These are phyloP conservation scores for Phengaris arion DNA, from an alignment of 2,888 invertebrate genomes.

Conservation along the genomic window DNA sequence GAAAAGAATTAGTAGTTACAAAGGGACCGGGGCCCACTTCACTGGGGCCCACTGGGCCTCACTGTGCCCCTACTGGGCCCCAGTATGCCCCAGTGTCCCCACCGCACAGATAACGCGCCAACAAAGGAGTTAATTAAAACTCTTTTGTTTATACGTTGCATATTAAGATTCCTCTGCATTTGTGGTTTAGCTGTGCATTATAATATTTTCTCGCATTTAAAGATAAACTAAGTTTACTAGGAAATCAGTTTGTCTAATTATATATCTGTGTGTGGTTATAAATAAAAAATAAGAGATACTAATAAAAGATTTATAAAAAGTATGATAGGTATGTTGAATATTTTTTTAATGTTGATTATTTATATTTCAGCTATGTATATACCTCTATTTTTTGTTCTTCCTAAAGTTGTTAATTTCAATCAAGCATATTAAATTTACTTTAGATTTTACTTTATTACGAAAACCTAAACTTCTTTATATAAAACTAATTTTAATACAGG, in stretches of 20 bases:
- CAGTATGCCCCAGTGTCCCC: neutral
- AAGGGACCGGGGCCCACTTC: neutral
- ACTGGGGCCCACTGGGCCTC: neutral
- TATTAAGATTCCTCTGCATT: slow-evolving; percentile 19
- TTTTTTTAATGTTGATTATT: no score
- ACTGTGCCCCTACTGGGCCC: neutral
- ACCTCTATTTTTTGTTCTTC: no score
- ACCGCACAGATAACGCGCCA: slow-evolving; percentile 17
- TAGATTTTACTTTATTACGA: no score
- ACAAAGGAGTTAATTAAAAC: slow-evolving; percentile 27
- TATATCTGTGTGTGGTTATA: no score
- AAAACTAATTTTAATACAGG: neutral
- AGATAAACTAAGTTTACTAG: neutral
- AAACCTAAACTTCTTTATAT: no score
- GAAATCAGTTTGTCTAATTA: no score
- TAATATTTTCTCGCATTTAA: slow-evolving; percentile 1
- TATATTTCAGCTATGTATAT: no score
- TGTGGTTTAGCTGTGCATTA: slow-evolving; percentile 11
- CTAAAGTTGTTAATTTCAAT: no score
- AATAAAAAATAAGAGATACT: no score
- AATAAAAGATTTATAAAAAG: no score
- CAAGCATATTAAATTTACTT: no score
- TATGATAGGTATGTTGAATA: no score
- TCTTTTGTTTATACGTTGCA: slow-evolving; percentile 26
- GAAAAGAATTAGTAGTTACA: slow-evolving; percentile 41